These are phyloP conservation scores for Dinocampus coccinellae DNA, from an alignment of 2,888 invertebrate genomes.

Conservation along the genomic window DNA sequence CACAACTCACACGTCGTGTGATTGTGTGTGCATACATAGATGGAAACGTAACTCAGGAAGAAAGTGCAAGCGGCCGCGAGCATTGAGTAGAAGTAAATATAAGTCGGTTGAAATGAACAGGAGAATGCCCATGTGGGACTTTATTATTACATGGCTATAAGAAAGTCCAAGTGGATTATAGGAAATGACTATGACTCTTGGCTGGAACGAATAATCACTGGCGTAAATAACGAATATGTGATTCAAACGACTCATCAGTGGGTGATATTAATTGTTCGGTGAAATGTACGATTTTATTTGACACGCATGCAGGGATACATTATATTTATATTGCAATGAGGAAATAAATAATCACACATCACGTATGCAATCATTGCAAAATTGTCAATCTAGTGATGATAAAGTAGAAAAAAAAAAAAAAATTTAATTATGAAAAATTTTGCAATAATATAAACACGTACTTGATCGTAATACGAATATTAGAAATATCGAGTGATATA, in stretches of 20 bases:
- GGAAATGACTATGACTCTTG: not conserved
- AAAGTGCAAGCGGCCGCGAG: constrained; percentile 29
- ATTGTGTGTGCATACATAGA: constrained; percentile 1
- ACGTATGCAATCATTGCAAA: not conserved
- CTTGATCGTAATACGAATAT: not conserved
- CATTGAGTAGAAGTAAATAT: not conserved
- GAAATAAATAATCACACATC: not conserved
- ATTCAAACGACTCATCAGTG: not conserved
- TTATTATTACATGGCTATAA: not conserved
- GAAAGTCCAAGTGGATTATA: constrained; percentile 1
- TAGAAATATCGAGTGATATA: not conserved
- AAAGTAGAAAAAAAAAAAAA: not conserved
- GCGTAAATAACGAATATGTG: constrained; percentile 5
- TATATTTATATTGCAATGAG: not conserved
- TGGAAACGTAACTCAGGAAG: constrained; percentile 28
- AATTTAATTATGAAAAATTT: not conserved
- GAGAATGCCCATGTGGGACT: not conserved
- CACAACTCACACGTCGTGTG: constrained; percentile 15
- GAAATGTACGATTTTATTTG: not conserved
- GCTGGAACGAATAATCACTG: constrained; percentile 1
- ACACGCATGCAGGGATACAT: not conserved
- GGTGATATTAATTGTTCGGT: not conserved
- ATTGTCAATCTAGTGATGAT: not conserved
- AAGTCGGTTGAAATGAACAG: not conserved
- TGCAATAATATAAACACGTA: not conserved